Evolutionary conservation across 2,888 invertebrate genomes (phyloP), one percentile per base, ranked within the genome.

Genomic region (Maniola hyperantus): DNA sequence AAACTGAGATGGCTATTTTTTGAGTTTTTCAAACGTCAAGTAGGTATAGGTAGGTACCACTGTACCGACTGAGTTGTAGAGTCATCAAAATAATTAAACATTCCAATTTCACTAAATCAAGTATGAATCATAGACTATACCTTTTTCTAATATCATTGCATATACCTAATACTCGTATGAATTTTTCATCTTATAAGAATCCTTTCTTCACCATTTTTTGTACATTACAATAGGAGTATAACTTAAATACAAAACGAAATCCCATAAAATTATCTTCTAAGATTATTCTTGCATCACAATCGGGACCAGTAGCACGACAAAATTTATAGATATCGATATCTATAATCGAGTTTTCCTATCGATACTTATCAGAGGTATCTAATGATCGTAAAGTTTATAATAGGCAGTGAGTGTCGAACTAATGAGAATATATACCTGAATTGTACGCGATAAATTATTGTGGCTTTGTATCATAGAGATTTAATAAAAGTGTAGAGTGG

Each of bases 401-500:
- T 87, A 85, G 88, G 81, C 85, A 78, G 81, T 82, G 83, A 87
- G 81, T 89, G 90, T 91, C 90, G 84, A 84, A 82, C 86, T 90
- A 91, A 90, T 91, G 89, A 91, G 89, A 89, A 91, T 89, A 88
- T 90, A 91, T 88, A 81, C 82, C 78, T 74, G 76, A 77, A 82
- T 81, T 81, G 83, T 85, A 84, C 79, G 80, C 84, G 80, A 90
- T 90, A 91, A 90, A 91, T 90, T 88, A 83, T 72, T 83, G 81
- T 83, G 80, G 82, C 83, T 80, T 81, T 83, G 20, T 18, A 13
- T 20, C 13, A 6, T 4, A 20, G 20, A 57, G 39, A 42, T 57
- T 11, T 42, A 42, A 11, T 6, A 6, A 20, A 20, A 42, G 7
- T 6, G 2, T 20, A 57, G 57, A 57, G 57, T 7, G 6, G 6